A percentile compares a stretch with the other conserved stretches of the same genome.
Evolutionary conservation across 1,140 invertebrate genomes (phyloP).

Genomic region (Monomorium pharaonis): DNA sequence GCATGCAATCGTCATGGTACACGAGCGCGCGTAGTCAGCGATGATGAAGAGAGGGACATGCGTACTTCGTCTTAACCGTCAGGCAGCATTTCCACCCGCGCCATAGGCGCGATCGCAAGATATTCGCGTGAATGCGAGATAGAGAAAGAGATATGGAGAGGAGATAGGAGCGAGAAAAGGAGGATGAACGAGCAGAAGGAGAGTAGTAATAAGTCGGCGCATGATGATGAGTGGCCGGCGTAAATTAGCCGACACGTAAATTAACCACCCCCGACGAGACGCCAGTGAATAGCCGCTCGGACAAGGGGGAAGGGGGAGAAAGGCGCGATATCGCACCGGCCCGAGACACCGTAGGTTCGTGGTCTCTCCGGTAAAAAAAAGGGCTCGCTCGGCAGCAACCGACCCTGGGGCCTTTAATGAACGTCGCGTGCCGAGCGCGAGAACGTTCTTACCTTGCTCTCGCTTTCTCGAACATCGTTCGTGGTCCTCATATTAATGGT

Average conservation of each 20-base stretch:
- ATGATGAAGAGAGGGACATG: slow-evolving; percentile 50
- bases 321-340: slow-evolving; percentile 46
- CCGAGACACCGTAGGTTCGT: slow-evolving; percentile 28
- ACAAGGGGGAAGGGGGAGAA: not conserved
- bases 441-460: slow-evolving; percentile 11
- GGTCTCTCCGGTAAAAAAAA: slow-evolving; percentile 57
- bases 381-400: slow-evolving; percentile 33
- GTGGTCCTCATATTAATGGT: slow-evolving; percentile 2
- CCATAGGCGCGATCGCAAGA: slow-evolving; percentile 6
- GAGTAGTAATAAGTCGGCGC: slow-evolving; percentile 73
- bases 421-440: slow-evolving; percentile 74
- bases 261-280: slow-evolving; percentile 76
- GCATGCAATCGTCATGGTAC: slow-evolving; percentile 56
- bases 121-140: not conserved
- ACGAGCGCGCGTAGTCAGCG: slow-evolving; percentile 37
- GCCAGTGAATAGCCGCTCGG: slow-evolving; percentile 36
- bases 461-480: not conserved
- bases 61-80: slow-evolving; percentile 49
- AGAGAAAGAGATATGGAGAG: not conserved
- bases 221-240: slow-evolving; percentile 78
- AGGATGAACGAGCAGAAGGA: slow-evolving; percentile 46
- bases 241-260: slow-evolving; percentile 79
- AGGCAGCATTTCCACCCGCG: slow-evolving; percentile 35
- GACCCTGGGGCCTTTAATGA: slow-evolving; percentile 65
- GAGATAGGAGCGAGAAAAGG: slow-evolving; percentile 12